Evolutionary conservation across 2,797 vertebrate species (phyloP).

Genomic region (Simalia tracyae): DNA sequence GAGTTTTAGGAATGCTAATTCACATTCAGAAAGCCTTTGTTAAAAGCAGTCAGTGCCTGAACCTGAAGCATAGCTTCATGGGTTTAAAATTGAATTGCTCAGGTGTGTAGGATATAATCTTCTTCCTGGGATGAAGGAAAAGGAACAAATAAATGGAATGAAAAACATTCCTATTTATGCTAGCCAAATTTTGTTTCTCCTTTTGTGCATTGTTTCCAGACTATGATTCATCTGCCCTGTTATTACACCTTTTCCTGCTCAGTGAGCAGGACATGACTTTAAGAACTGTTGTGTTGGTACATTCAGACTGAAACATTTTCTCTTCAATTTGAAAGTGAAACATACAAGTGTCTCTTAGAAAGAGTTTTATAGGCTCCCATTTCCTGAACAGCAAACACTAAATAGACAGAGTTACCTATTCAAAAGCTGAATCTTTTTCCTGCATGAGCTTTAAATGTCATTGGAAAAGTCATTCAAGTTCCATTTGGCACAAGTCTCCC

Average conservation of each 20-base stretch:
- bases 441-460: conserved; percentile 27
- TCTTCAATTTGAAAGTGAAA: neutral
- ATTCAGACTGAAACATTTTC: conserved; percentile 26
- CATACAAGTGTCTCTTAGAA: neutral
- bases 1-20: conserved; percentile 31
- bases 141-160: conserved; percentile 8
- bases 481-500: neutral
- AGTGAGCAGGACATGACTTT: conserved; percentile 28
- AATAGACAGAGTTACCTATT: neutral
- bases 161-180: conserved; percentile 15
- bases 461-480: neutral
- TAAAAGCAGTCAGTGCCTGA: neutral
- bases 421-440: conserved; percentile 19
- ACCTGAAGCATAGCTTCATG: conserved; percentile 17
- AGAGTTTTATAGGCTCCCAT: neutral
- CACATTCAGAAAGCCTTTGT: conserved; percentile 19
- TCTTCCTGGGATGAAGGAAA: neutral
- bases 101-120: neutral
- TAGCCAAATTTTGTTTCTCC: neutral
- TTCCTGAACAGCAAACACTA: neutral
- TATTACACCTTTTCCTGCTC: conserved; percentile 31
- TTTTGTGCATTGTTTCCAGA: conserved; percentile 7
- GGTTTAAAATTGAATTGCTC: neutral
- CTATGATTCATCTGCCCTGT: conserved; percentile 29
- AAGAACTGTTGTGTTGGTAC: conserved; percentile 8